Percentiles rank a stretch among this genome's conserved stretches.
Evolutionary conservation across 2,113 vertebrate genomes (phyloP).

Genomic region (Ia io): DNA sequence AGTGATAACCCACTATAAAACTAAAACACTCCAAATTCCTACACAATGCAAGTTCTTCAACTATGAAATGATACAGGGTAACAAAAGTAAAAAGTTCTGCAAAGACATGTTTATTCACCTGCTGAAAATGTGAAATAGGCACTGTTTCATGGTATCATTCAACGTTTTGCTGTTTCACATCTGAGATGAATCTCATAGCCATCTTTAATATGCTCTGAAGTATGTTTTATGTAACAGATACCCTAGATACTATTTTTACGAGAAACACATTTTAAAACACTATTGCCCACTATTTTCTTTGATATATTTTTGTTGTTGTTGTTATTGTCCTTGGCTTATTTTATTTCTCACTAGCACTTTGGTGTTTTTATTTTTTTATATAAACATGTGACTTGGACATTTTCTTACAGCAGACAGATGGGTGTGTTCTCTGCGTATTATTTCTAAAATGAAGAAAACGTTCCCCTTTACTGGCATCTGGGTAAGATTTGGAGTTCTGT

Average conservation of each 20-base stretch:
- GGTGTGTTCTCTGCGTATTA: constrained; percentile 52
- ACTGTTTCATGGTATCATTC: background rate
- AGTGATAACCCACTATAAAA: background rate
- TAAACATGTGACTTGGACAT: constrained; percentile 57
- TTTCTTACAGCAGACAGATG: constrained; percentile 63
- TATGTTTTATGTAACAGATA: background rate
- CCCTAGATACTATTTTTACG: background rate
- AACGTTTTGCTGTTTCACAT: background rate
- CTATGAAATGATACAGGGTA: background rate
- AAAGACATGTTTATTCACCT: background rate
- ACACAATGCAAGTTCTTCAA: background rate
- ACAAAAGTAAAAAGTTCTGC: background rate
- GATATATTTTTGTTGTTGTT: background rate
- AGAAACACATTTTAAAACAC: constrained; percentile 34
- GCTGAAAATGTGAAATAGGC: background rate
- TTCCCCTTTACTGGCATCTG: constrained; percentile 60
- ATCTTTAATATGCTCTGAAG: background rate
- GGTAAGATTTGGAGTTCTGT: constrained; percentile 53
- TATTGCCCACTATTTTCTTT: background rate
- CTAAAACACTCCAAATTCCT: background rate
- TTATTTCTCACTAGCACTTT: constrained; percentile 36
- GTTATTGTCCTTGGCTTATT: background rate
- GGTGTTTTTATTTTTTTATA: background rate
- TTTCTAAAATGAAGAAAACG: constrained; percentile 71
- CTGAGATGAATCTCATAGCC: background rate